phyloP scores from a whole-genome alignment of 2,797 vertebrate species.

The Mormyrops attenuatus region DNA sequence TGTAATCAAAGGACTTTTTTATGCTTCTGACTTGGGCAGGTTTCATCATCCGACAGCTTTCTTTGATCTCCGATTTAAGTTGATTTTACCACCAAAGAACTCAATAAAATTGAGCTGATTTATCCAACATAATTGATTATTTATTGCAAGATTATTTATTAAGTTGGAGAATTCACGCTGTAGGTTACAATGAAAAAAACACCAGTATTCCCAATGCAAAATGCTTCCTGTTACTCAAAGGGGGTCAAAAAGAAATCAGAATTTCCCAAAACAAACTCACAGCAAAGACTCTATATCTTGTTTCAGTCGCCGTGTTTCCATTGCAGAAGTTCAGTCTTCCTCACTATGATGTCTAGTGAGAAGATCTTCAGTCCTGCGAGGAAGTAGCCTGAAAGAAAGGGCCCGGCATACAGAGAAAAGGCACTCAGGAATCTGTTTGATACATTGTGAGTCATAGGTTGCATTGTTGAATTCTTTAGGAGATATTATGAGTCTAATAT shows the following conservation, averaged over 20 bases:
- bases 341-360: neutral
- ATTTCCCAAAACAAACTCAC: slow-evolving; percentile 47
- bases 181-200: neutral
- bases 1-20: slow-evolving; percentile 37
- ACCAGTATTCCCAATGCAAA: neutral
- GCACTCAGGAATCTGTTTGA: neutral
- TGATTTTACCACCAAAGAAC: neutral
- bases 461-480: slow-evolving; percentile 5
- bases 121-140: neutral
- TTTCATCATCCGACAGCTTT: neutral
- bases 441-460: slow-evolving; percentile 11
- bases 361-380: slow-evolving; percentile 1
- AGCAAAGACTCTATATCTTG: slow-evolving; percentile 55
- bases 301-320: slow-evolving; percentile 57
- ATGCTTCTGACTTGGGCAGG: neutral
- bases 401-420: neutral
- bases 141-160: neutral
- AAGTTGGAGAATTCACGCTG: neutral
- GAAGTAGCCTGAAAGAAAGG: neutral
- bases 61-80: neutral
- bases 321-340: slow-evolving; percentile 24
- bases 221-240: neutral
- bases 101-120: neutral
- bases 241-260: neutral
- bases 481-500: neutral